Percentiles rank a stretch among this genome's conserved stretches.
These are phyloP conservation scores for Tachuris rubrigastra DNA, from an alignment of 2,113 vertebrate genomes.

Conservation along the genomic window DNA sequence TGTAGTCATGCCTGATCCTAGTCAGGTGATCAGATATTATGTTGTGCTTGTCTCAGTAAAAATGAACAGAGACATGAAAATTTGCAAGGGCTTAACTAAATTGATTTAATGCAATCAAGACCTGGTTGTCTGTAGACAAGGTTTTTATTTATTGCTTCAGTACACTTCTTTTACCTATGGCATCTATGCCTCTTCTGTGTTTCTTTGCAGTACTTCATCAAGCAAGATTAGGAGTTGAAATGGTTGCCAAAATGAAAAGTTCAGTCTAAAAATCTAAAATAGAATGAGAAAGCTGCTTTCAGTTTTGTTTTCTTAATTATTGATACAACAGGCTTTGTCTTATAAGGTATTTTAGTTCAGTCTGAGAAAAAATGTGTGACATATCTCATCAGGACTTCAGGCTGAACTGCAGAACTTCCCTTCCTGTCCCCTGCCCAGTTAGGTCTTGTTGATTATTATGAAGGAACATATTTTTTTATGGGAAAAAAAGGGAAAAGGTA, in stretches of 20 bases:
- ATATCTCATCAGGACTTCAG: not conserved
- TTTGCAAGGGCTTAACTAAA: not conserved
- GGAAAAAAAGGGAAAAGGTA: not conserved
- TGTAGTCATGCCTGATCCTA: not conserved
- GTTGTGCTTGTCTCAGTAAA: not conserved
- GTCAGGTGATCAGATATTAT: not conserved
- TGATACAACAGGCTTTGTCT: not conserved
- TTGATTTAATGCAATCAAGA: not conserved
- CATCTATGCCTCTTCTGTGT: not conserved
- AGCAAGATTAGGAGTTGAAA: not conserved
- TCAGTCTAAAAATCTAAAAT: not conserved
- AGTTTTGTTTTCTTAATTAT: not conserved
- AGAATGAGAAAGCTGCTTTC: not conserved
- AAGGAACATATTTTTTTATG: not conserved
- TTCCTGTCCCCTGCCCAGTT: accelerated
- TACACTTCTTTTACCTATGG: not conserved
- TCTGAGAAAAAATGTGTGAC: not conserved
- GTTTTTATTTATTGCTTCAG: not conserved
- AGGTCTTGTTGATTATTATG: not conserved
- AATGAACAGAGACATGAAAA: not conserved
- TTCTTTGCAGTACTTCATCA: not conserved
- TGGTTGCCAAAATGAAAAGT: not conserved
- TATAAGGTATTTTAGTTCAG: not conserved
- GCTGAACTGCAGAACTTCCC: not conserved
- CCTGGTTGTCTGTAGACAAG: not conserved